These are phyloP conservation scores for Oreamnos americanus DNA, from an alignment of 2,113 vertebrate species.

Conservation along the genomic window DNA sequence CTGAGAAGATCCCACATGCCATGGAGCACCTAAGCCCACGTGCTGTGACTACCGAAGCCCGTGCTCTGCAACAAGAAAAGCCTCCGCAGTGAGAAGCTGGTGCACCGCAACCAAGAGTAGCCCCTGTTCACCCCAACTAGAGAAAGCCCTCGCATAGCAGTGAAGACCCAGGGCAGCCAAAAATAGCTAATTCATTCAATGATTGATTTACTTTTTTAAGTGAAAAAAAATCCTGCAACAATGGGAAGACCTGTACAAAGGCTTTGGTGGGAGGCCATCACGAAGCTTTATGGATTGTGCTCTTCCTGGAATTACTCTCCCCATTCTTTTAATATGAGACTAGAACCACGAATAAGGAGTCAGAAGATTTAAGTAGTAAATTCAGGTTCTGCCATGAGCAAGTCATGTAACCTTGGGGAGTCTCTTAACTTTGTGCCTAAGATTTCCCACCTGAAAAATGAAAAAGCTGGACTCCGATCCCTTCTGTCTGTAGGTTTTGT, in stretches of 20 bases:
- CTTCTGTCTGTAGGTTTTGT: not conserved
- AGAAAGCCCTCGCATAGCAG: not conserved
- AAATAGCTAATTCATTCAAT: not conserved
- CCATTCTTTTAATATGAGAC: not conserved
- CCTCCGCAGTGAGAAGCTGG: not conserved
- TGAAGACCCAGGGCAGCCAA: not conserved
- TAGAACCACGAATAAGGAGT: not conserved
- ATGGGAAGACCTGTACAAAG: not conserved
- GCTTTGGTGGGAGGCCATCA: not conserved
- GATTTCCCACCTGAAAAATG: not conserved
- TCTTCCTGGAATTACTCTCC: not conserved
- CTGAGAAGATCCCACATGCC: not conserved
- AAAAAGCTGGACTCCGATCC: not conserved
- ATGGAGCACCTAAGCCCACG: not conserved
- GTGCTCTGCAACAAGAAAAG: not conserved
- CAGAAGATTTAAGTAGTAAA: not conserved
- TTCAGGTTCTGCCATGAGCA: not conserved
- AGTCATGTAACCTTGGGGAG: not conserved
- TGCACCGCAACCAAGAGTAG: rapidly evolving
- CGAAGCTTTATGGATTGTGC: not conserved
- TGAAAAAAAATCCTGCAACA: not conserved
- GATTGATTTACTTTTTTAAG: not conserved
- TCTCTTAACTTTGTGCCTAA: not conserved
- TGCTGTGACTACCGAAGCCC: not conserved
- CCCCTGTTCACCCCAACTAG: not conserved